A percentile compares a stretch with the other conserved stretches of the same genome.
phyloP scores from a whole-genome alignment of 1,140 invertebrate species.

The Trichonephila clavipes region DNA sequence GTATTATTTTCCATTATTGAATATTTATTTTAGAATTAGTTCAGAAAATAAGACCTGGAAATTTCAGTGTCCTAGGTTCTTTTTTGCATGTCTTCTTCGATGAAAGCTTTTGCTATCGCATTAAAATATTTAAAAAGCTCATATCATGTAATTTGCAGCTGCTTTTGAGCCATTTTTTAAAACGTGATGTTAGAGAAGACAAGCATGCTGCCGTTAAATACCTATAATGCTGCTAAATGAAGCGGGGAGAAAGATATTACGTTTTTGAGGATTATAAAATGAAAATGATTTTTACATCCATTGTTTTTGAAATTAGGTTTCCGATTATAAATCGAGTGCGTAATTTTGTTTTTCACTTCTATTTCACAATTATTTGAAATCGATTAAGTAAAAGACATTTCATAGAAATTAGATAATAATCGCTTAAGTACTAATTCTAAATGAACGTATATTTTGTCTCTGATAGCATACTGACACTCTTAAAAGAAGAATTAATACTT shows the following conservation, averaged over 20 bases:
- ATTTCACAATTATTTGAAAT: neutral
- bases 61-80: neutral
- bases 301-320: slow-evolving; percentile 29
- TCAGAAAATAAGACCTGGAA: neutral
- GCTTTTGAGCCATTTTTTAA: slow-evolving; percentile 7
- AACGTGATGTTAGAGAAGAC: neutral
- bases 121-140: slow-evolving; percentile 39
- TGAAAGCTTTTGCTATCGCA: neutral
- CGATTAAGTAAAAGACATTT: neutral
- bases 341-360: neutral
- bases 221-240: slow-evolving; percentile 14
- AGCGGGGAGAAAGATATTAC: neutral
- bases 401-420: neutral
- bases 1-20: neutral
- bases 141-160: slow-evolving; percentile 45
- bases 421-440: neutral
- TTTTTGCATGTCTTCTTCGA: neutral
- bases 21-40: neutral
- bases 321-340: neutral
- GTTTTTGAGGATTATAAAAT: neutral
- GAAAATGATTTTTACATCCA: neutral
- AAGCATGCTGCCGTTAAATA: slow-evolving; percentile 4
- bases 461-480: neutral
- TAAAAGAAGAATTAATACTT: too few relatives aligned
- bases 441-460: neutral